Conservation (phyloP, 1,140 invertebrate genomes). For the Philotrypesis tridentata region DNA sequence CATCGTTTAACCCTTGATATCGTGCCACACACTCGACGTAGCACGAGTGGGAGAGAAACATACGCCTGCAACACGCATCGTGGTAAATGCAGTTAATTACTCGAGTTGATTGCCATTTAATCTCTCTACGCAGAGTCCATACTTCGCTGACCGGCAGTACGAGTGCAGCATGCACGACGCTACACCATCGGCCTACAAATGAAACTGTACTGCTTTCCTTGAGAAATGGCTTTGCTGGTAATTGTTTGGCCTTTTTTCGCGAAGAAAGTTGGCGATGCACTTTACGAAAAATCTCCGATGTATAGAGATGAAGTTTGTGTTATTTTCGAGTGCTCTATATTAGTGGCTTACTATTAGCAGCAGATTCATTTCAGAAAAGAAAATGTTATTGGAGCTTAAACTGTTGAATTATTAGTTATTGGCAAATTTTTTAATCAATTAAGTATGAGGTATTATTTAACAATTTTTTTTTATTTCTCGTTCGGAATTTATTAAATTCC, state of each 20-base stretch:
- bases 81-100: conserved; percentile 54
- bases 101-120: conserved; percentile 51
- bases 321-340: no score
- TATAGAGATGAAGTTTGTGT: no score
- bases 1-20: conserved; percentile 33
- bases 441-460: no score
- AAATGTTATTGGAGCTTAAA: no score
- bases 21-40: conserved; percentile 6
- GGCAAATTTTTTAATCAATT: no score
- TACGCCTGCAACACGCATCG: conserved; percentile 19
- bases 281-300: neutral
- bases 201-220: neutral
- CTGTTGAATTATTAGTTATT: no score
- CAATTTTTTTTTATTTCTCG: no score
- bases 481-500: no score
- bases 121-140: conserved; percentile 25
- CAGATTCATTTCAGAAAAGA: no score
- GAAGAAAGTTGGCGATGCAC: neutral
- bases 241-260: neutral
- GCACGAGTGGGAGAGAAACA: conserved; percentile 7
- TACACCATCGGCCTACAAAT: no score
- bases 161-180: neutral
- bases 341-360: no score
- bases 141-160: neutral
- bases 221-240: neutral